Conservation (phyloP, 2,888 invertebrate genomes). For the Lepidonotus clava region DNA sequence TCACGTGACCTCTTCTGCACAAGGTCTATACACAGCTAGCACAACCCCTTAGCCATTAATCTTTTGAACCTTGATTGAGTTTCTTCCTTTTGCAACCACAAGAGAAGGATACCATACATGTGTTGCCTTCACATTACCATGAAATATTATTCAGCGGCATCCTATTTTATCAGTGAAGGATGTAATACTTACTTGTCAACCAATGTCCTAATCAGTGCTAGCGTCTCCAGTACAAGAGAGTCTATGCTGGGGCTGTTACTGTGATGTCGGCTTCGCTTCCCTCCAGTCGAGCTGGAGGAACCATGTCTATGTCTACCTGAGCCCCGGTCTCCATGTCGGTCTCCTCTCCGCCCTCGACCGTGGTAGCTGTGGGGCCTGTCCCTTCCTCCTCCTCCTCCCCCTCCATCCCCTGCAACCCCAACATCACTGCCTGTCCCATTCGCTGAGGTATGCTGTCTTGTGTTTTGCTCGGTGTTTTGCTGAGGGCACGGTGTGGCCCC, state of each 20-base stretch:
- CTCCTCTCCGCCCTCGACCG: neutral
- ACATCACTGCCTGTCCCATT: conserved; percentile 35
- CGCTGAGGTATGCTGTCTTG: no score
- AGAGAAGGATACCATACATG: no score
- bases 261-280: conserved; percentile 47
- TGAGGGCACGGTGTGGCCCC: conserved; percentile 37
- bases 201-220: conserved; percentile 89
- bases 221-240: conserved; percentile 89
- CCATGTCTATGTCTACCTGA: conserved; percentile 40
- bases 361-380: neutral
- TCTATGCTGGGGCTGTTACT: conserved; percentile 80
- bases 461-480: neutral
- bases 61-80: no score
- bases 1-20: no score
- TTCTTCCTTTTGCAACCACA: no score
- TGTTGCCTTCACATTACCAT: no score
- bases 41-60: no score
- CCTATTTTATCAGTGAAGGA: no score
- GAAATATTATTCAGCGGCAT: no score
- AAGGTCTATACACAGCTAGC: no score
- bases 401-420: neutral
- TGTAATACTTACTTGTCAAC: conserved; percentile 90
- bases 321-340: conserved; percentile 1
- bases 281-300: neutral
- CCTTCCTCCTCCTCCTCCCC: neutral